Base-by-base conservation (phyloP, 2,888 invertebrate genomes). In the Macrosoma leucophasiata region DNA sequence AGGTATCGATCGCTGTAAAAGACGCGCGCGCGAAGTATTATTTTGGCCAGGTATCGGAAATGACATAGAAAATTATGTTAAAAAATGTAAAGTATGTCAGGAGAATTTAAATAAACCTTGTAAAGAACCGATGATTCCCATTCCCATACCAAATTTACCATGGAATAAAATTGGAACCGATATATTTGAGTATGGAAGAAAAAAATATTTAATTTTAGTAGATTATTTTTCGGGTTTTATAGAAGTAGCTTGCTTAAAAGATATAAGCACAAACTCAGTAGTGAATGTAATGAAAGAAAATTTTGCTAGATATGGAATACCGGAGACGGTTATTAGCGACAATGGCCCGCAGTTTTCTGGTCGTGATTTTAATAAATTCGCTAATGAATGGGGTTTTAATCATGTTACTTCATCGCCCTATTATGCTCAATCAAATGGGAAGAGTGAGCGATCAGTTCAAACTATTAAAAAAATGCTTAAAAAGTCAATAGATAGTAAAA, bases 391-490 rank as follows among this genome's bases (percentile, higher is more conserved):
- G 54, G 39, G 33, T 9, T 36, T 51, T 15, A 13, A 11, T 1
- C 47, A 48, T 12, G 17, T 43, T 0, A 50, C 45, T 1, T 46
- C 48, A 1, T 48, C 46, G 0, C 45, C 48, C 0, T 9, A 36
- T 4, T 48, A 48, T 27, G 29, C 46, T 1, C 43, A 48, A 13
- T 43, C 48, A 0, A 52, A 50, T n/a, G 49, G 51, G 0, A 36
- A 39, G 6, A 40, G 36, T 5, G 48, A 53, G 15, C 19, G 46
- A 8, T 30, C 43, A 1, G 47, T 52, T 4, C 41, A 41, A 9
- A 50, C 45, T 3, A 10, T 52, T 7, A 50, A 52, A 40, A 39
- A 39, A 7, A 5, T 48, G 2, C 13, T 46, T 5, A 41, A 21
- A 15, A 48, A 50, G 38, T 41, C 34, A 3, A 13, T 39, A 8